Percentiles rank a stretch among this genome's conserved stretches.
These are phyloP conservation scores for Cnemophilus loriae DNA, from an alignment of 2,113 vertebrate genomes.

Conservation along the genomic window DNA sequence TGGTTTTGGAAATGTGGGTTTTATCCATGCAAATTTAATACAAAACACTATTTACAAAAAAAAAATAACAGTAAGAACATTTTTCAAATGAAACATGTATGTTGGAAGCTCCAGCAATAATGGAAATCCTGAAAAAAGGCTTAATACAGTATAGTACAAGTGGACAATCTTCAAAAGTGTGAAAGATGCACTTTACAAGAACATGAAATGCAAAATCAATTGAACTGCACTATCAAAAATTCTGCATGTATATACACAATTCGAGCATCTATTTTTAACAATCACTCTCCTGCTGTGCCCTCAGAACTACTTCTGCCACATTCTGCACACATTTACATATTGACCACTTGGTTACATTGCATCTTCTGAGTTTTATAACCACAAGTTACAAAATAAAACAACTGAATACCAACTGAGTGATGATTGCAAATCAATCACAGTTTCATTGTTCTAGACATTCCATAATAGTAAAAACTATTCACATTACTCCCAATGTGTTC, in stretches of 20 bases:
- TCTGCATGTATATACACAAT: constrained; percentile 40
- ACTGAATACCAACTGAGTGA: not conserved
- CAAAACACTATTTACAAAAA: constrained; percentile 75
- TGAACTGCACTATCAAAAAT: constrained; percentile 19
- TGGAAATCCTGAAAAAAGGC: constrained; percentile 36
- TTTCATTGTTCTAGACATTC: not conserved
- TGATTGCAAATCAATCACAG: not conserved
- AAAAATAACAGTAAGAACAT: constrained; percentile 29
- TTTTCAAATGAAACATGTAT: constrained; percentile 38
- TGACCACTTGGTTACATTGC: not conserved
- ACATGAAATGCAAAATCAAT: constrained; percentile 25
- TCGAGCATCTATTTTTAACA: not conserved
- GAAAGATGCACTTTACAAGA: constrained; percentile 31
- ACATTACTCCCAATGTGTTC: not conserved
- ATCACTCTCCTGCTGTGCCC: not conserved
- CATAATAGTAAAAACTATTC: not conserved
- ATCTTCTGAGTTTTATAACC: not conserved
- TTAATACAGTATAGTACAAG: constrained; percentile 43
- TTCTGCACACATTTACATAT: not conserved
- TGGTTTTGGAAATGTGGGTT: constrained; percentile 45
- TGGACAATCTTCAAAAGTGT: not conserved
- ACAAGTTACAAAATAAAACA: not conserved
- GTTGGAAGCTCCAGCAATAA: constrained; percentile 67
- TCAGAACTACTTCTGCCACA: not conserved
- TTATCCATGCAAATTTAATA: constrained; percentile 82